Base-by-base conservation (phyloP, 2,888 invertebrate genomes). In the Eupelmus urozonus region DNA sequence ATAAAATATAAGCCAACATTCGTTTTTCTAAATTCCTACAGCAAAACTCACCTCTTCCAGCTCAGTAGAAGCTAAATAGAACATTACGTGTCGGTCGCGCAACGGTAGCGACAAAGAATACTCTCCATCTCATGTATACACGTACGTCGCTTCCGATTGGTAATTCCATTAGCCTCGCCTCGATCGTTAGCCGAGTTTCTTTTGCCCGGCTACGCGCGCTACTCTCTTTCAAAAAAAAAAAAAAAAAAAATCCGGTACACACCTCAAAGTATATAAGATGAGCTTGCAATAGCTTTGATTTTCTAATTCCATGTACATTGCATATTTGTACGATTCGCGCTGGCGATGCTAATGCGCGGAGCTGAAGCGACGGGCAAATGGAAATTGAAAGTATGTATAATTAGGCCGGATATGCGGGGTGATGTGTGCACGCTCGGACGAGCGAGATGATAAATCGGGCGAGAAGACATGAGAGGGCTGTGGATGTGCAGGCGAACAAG, bases 101-200 rank as follows among this genome's bases (percentile, higher is more conserved):
- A n/a, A n/a, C n/a, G n/a, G n/a, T n/a, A n/a, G n/a, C n/a, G n/a
- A n/a, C n/a, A n/a, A n/a, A n/a, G n/a, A n/a, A n/a, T n/a, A 3
- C 40, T 40, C 40, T 3, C n/a, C n/a, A 40, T 9, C 29, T 59
- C 13, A 4, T 1, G 59, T 13, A 27, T n/a, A 29, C 20, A 51
- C 13, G 5, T 40, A 23, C 23, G 25, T 18, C 42, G 18, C 65
- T 51, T 66, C 53, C 67, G 55, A 67, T 67, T 67, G 55, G 40
- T 67, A 67, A 67, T 55, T 53, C 67, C 53, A 67, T 67, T 67
- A 67, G 55, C 55, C 67, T 67, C 67, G 55, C 67, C 66, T 51
- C 40, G 53, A 55, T 67, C 55, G 40, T 67, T 67, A 55, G 55
- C 55, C 9, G 1, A 34, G 51, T 2, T 51, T 66, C 7, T 49